Base-by-base conservation (phyloP, 2,797 vertebrate genomes). In the Alosa sapidissima region DNA sequence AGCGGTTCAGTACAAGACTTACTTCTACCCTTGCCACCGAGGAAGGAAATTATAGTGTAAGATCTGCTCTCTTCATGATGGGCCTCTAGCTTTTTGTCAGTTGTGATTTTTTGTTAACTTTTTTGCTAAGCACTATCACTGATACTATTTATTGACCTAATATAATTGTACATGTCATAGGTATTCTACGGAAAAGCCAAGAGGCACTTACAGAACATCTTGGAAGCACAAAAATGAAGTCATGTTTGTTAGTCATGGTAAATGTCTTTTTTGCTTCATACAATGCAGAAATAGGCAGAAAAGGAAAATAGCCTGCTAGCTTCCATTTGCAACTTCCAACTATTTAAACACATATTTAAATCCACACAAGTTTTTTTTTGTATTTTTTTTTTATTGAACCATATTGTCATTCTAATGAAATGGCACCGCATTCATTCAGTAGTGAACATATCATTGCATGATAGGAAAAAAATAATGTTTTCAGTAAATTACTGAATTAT, bases 221-320 rank as follows among this genome's bases (percentile, higher is more conserved):
- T 90, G 89, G 91, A 95, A 96, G 95, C 95, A 96, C 94, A 95
- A 95, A 89, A 85, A 89, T 86, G 72, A 85, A 87, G 81, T 85
- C 41, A 86, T 84, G 85, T 81, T 78, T 47, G 75, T 83, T 68
- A 87, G 84, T 89, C 84, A 84, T 82, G 82, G 87, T 83, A 82
- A 81, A 85, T 84, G 81, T 83, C 68, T 83, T 78, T 75, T 78
- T 72, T 72, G 33, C 36, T 78, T 78, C 72, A 78, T 45, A 45
- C 36, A 78, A 16, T 6, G 41, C 16, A 45, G 72, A 78, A 78
- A 78, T 82, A 87, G n/a, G 86, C 87, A 85, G 83, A 84, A 86
- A 84, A 88, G 84, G 16, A 28, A 82, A 58, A 85, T 28, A 81
- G 75, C 58, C 52, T 83, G 68, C 84, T 81, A 62, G 84, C 48